These are phyloP conservation scores for Borostomias antarcticus DNA, from an alignment of 2,797 vertebrate genomes.

Conservation along the genomic window DNA sequence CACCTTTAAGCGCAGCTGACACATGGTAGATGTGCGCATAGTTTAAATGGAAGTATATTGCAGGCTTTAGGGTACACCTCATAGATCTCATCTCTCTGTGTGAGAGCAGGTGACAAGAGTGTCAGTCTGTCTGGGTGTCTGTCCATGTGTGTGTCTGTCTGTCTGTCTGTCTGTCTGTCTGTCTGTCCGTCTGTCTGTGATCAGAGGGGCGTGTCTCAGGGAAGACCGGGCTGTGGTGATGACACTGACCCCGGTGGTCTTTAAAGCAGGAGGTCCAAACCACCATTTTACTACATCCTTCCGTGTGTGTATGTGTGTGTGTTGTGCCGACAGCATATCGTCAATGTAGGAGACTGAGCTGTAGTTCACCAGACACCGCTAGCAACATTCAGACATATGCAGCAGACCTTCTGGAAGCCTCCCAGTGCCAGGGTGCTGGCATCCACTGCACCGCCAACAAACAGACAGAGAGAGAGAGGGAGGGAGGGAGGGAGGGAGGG, in stretches of 20 bases:
- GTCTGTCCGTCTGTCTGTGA: neutral
- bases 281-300: constrained; percentile 22
- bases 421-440: constrained; percentile 60
- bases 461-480: constrained; percentile 39
- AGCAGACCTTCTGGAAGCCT: constrained; percentile 57
- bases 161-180: no score
- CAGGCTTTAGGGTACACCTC: no score
- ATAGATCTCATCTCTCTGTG: no score
- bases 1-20: no score
- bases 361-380: constrained; percentile 69
- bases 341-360: constrained; percentile 57
- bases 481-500: neutral
- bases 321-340: constrained; percentile 42
- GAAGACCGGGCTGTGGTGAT: constrained; percentile 39
- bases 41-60: no score
- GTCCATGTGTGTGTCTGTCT: no score
- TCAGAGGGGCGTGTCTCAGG: no score
- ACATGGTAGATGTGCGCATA: no score
- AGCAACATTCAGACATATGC: constrained; percentile 66
- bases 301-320: constrained; percentile 34
- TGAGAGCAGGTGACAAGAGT: no score
- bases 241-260: constrained; percentile 32
- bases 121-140: no score
- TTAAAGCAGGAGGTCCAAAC: constrained; percentile 40
- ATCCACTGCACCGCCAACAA: constrained; percentile 46